Percentiles rank a stretch among this genome's conserved stretches.
These are phyloP conservation scores for Sitta europaea DNA, from an alignment of 2,113 vertebrate species.

Conservation along the genomic window DNA sequence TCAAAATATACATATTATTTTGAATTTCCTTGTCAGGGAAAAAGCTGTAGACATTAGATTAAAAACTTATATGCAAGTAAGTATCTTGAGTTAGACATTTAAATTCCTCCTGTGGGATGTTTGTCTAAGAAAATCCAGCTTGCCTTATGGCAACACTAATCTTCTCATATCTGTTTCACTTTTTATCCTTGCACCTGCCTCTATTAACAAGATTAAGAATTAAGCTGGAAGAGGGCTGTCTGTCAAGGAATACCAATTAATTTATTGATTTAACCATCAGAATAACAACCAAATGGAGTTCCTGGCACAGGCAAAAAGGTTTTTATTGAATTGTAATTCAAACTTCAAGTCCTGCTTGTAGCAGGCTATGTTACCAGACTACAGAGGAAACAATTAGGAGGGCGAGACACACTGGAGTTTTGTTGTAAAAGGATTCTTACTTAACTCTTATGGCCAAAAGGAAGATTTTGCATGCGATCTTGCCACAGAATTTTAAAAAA, in stretches of 20 bases:
- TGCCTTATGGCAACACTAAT: slow-evolving; percentile 22
- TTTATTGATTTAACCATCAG: neutral
- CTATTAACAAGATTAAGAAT: slow-evolving; percentile 58
- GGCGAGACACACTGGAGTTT: neutral
- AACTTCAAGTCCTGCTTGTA: neutral
- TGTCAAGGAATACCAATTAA: neutral
- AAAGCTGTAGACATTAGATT: neutral
- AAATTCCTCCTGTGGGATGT: neutral
- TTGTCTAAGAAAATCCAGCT: neutral
- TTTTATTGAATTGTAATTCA: neutral
- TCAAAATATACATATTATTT: neutral
- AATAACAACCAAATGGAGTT: neutral
- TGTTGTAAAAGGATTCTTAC: neutral
- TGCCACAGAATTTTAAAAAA: neutral
- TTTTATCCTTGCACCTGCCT: slow-evolving; percentile 19
- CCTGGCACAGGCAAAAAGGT: neutral
- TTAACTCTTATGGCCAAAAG: neutral
- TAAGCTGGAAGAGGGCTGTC: neutral
- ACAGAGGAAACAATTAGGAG: neutral
- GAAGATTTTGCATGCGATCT: neutral
- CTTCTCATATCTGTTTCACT: slow-evolving; percentile 32
- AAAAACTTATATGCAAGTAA: neutral
- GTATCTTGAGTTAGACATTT: neutral
- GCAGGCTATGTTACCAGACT: neutral
- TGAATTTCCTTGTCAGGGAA: neutral